Percentiles rank a stretch among this genome's conserved stretches.
Evolutionary conservation across 2,113 vertebrate genomes (phyloP).

Genomic region (Halichoeres trimaculatus): DNA sequence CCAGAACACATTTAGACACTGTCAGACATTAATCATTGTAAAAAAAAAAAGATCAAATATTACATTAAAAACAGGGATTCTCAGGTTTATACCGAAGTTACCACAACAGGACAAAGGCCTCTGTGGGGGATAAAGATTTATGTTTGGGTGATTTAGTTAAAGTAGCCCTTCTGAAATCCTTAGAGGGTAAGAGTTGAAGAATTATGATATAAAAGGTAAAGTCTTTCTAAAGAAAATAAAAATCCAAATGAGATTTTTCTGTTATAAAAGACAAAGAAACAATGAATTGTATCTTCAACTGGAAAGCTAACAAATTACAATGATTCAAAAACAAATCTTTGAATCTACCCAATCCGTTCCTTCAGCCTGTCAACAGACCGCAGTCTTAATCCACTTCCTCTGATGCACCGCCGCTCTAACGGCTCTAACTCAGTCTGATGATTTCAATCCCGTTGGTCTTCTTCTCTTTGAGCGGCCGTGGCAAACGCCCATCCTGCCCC

Average conservation of each 20-base stretch:
- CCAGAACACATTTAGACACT: slow-evolving; percentile 54
- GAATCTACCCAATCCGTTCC: slow-evolving; percentile 9
- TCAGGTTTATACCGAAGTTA: slow-evolving; percentile 27
- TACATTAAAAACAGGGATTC: slow-evolving; percentile 26
- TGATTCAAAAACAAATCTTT: slow-evolving; percentile 7
- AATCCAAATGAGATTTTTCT: not conserved
- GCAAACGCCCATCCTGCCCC: slow-evolving; percentile 75
- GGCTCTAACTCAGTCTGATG: slow-evolving; percentile 80
- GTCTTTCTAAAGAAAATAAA: not conserved
- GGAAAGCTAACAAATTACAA: not conserved
- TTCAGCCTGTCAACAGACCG: slow-evolving; percentile 38
- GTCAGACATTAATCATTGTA: slow-evolving; percentile 50
- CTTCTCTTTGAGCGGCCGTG: slow-evolving; percentile 64
- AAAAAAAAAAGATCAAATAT: slow-evolving; percentile 30
- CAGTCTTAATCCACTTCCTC: slow-evolving; percentile 2
- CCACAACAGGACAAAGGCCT: slow-evolving; percentile 20
- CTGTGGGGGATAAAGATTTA: slow-evolving; percentile 13
- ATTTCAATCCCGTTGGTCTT: slow-evolving; percentile 72
- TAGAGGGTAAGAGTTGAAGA: not conserved
- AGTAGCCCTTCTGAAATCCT: not conserved
- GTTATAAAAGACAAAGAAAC: not conserved
- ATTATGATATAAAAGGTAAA: not conserved
- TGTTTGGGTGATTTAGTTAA: not conserved
- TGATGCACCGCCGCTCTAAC: no score
- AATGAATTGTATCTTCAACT: slow-evolving; percentile 5